Evolutionary conservation across 2,888 invertebrate species (phyloP).

Genomic region (Drosophila lacicola): DNA sequence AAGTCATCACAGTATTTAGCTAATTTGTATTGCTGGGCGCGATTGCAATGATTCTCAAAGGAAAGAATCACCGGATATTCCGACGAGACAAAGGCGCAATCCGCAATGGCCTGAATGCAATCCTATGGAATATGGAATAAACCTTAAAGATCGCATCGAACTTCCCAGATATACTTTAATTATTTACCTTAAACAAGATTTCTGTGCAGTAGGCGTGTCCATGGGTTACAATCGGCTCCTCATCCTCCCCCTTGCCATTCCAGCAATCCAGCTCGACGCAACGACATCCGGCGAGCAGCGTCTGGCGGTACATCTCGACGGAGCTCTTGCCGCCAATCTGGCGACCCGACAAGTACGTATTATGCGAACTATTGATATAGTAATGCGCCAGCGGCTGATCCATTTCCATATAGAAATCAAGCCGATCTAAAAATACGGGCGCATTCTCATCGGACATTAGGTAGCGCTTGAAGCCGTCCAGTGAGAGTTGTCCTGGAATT

Average conservation of each 20-base stretch:
- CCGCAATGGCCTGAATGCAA: constrained; percentile 98
- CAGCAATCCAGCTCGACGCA: constrained; percentile 99
- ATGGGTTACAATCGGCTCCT: constrained; percentile 99
- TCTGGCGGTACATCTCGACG: constrained; percentile 99
- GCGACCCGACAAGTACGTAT: constrained; percentile 96
- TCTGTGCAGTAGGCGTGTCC: constrained; percentile 99
- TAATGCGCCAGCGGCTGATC: constrained; percentile 99
- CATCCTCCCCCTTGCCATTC: constrained; percentile 99
- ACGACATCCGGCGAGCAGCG: constrained; percentile 98
- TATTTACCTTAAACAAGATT: constrained; percentile 93
- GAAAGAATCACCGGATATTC: constrained; percentile 99
- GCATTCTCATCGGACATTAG: constrained; percentile 99
- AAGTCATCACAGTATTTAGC: constrained; percentile 99
- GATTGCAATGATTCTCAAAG: constrained; percentile 99
- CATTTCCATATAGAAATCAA: constrained; percentile 99
- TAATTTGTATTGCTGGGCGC: constrained; percentile 98
- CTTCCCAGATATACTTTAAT: not conserved
- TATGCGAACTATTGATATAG: constrained; percentile 99
- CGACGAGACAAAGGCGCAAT: constrained; percentile 99
- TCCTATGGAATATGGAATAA: constrained; percentile 84
- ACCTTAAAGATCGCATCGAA: not conserved
- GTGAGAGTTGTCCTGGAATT: constrained; percentile 91
- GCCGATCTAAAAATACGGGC: constrained; percentile 98
- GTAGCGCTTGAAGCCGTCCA: constrained; percentile 98
- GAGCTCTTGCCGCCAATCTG: constrained; percentile 99